Percentiles rank a stretch among this genome's conserved stretches.
Conservation (phyloP, 2,888 invertebrate genomes). For the Heliconius ethilla region DNA sequence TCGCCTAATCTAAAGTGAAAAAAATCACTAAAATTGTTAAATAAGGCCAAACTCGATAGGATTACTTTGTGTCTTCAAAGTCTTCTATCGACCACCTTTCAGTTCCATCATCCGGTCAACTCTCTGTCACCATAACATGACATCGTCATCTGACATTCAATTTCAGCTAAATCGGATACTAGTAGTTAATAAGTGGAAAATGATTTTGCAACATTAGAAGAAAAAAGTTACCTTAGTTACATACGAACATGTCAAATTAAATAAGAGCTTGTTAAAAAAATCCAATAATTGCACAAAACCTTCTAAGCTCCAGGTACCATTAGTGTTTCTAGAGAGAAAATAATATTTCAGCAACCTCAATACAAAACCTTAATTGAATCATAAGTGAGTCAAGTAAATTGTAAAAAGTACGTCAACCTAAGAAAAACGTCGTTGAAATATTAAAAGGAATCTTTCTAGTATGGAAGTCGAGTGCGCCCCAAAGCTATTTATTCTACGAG, state of each 20-base stretch:
- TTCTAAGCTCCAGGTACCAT: not conserved
- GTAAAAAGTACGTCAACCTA: conserved; percentile 3
- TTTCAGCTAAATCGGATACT: too few relatives aligned
- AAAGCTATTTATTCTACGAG: conserved; percentile 15
- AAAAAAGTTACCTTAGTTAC: too few relatives aligned
- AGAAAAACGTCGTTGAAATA: conserved; percentile 21
- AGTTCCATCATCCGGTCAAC: too few relatives aligned
- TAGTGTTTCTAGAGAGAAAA: not conserved
- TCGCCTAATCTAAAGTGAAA: too few relatives aligned
- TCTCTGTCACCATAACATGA: too few relatives aligned
- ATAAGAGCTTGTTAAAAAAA: not conserved
- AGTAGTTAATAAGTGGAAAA: too few relatives aligned
- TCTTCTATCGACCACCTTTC: too few relatives aligned
- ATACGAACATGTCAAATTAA: too few relatives aligned
- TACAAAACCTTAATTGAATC: conserved; percentile 2
- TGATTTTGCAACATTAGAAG: too few relatives aligned
- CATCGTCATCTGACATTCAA: too few relatives aligned
- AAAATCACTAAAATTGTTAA: too few relatives aligned
- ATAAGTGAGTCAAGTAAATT: conserved; percentile 7
- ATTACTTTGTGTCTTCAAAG: not conserved
- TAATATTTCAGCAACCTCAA: not conserved
- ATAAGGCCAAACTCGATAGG: not conserved
- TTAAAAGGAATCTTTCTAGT: conserved; percentile 22
- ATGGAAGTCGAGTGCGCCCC: conserved; percentile 13
- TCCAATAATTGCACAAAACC: not conserved